These are phyloP conservation scores for Crypturellus undulatus DNA, from an alignment of 2,113 vertebrate species.

Conservation along the genomic window DNA sequence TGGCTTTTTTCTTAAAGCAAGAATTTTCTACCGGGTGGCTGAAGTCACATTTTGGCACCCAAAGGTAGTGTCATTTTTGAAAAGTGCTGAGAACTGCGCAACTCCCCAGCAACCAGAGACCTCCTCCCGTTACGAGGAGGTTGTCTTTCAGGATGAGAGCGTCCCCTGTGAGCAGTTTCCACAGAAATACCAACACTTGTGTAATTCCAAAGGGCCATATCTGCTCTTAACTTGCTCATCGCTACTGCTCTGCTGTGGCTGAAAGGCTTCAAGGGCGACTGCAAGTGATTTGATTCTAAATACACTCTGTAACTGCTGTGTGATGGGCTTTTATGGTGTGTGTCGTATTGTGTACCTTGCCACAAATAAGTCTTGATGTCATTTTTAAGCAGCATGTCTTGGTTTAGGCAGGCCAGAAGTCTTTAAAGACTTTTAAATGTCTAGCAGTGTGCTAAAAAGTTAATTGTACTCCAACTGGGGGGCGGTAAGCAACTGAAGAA, in stretches of 20 bases:
- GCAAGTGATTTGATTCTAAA: conserved; percentile 38
- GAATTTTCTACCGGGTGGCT: background rate
- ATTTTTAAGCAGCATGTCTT: background rate
- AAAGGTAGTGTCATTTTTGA: background rate
- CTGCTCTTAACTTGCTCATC: background rate
- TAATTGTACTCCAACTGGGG: background rate
- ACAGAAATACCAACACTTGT: conserved; percentile 29
- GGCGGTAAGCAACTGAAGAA: background rate
- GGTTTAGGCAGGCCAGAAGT: background rate
- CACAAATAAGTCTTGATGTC: background rate
- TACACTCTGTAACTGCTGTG: conserved; percentile 34
- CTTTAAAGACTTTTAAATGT: background rate
- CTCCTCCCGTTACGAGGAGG: background rate
- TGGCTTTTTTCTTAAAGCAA: background rate
- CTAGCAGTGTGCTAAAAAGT: background rate
- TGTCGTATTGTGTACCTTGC: conserved; percentile 15
- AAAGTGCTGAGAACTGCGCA: background rate
- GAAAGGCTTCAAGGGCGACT: background rate
- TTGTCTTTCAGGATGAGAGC: conserved; percentile 27
- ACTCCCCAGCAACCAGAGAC: background rate
- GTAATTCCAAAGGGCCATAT: conserved; percentile 29
- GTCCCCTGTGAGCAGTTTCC: conserved; percentile 44
- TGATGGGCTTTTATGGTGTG: background rate
- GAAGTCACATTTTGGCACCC: background rate
- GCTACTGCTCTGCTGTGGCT: background rate